Evolutionary conservation across 2,888 invertebrate genomes (phyloP).

Genomic region (Itoplectis maculator): DNA sequence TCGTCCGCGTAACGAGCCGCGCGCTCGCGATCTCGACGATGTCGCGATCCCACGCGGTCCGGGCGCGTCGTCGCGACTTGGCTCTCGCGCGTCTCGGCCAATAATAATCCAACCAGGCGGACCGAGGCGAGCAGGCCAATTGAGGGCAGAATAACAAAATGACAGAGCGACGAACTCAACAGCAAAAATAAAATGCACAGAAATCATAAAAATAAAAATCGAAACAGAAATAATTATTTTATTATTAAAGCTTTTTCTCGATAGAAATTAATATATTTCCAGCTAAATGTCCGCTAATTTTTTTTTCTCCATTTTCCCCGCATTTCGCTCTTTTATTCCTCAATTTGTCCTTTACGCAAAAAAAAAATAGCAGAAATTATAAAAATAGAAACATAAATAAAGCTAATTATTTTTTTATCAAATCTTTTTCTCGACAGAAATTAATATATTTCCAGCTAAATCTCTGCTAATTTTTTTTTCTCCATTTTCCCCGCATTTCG

Average conservation of each 20-base stretch:
- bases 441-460: not conserved
- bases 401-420: not conserved
- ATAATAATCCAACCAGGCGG: not conserved
- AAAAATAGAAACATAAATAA: too few relatives aligned
- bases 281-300: not conserved
- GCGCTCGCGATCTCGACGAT: slow-evolving; percentile 34
- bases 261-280: not conserved
- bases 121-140: slow-evolving; percentile 6
- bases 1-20: slow-evolving; percentile 51
- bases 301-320: not conserved
- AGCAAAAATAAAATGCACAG: not conserved
- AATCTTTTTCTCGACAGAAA: not conserved
- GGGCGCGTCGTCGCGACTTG: slow-evolving; percentile 26
- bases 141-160: slow-evolving; percentile 13
- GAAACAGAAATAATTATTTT: not conserved
- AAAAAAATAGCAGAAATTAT: not conserved
- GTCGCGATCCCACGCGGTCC: slow-evolving; percentile 34
- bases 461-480: too few relatives aligned
- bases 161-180: not conserved
- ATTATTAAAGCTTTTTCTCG: not conserved
- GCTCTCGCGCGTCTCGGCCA: slow-evolving; percentile 8
- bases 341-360: not conserved
- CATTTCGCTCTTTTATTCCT: slow-evolving; percentile 2
- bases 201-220: slow-evolving; percentile 25
- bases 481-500: not conserved